Evolutionary conservation across 2,797 vertebrate genomes (phyloP).

Genomic region (Sebastiscus albofasciatus): DNA sequence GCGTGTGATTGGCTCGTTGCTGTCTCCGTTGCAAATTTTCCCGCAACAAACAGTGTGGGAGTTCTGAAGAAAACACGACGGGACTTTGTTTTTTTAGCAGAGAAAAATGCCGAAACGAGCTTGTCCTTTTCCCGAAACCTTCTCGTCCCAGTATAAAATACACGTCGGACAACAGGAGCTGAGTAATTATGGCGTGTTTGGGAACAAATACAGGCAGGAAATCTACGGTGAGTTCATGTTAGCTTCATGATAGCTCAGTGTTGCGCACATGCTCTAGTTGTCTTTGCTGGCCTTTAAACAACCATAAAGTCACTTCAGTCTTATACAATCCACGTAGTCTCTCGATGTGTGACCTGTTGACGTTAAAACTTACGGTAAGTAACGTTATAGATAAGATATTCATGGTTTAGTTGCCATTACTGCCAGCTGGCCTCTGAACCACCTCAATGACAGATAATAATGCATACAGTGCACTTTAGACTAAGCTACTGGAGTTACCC

Average conservation of each 20-base stretch:
- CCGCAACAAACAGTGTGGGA: slow-evolving; percentile 54
- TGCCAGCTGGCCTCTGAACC: no score
- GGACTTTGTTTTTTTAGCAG: neutral
- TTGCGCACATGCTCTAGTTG: neutral
- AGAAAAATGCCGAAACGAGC: slow-evolving; percentile 83
- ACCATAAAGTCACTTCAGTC: accelerated
- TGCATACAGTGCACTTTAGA: no score
- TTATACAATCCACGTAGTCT: neutral
- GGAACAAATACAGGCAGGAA: slow-evolving; percentile 79
- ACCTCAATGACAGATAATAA: neutral
- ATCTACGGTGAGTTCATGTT: slow-evolving; percentile 75
- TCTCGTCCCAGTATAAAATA: slow-evolving; percentile 85
- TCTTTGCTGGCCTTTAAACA: accelerated
- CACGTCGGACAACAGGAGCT: slow-evolving; percentile 82
- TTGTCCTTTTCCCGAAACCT: slow-evolving; percentile 82
- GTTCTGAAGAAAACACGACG: accelerated
- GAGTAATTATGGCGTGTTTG: slow-evolving; percentile 77
- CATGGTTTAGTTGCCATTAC: neutral
- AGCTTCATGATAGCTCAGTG: slow-evolving; percentile 15
- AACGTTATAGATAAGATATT: no score
- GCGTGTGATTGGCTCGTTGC: slow-evolving; percentile 43
- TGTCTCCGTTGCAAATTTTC: slow-evolving; percentile 9
- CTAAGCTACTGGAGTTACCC: no score
- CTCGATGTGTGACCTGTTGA: neutral
- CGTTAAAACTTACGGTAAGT: neutral